phyloP scores from a whole-genome alignment of 2,888 invertebrate genomes.

The Harmothoe impar region DNA sequence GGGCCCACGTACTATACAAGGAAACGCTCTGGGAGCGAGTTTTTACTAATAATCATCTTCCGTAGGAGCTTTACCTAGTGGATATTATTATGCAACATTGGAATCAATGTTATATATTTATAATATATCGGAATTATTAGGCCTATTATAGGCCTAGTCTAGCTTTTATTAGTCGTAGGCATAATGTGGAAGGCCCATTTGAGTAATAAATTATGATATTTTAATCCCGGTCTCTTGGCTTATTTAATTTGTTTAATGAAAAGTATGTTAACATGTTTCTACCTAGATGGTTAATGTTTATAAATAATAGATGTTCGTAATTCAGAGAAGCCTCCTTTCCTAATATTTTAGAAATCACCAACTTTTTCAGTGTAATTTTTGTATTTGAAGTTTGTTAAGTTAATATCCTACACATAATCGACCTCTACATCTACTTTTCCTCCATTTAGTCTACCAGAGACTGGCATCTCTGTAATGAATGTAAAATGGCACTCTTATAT shows the following conservation, averaged over 20 bases:
- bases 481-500: too few species aligned
- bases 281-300: too few species aligned
- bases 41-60: constrained; percentile 22
- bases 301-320: too few species aligned
- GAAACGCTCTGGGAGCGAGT: constrained; percentile 9
- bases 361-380: too few species aligned
- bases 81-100: constrained; percentile 29
- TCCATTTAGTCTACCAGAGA: too few species aligned
- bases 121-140: not conserved
- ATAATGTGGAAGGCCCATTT: constrained; percentile 19
- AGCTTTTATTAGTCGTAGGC: not conserved
- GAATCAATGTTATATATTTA: constrained; percentile 23
- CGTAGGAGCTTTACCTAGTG: constrained; percentile 23
- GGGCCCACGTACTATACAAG: not conserved
- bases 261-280: too few species aligned
- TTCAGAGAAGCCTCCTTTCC: too few species aligned
- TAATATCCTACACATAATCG: too few species aligned
- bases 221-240: not conserved
- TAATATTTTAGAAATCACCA: too few species aligned
- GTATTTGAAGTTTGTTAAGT: too few species aligned
- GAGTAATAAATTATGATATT: constrained; percentile 29
- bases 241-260: not conserved
- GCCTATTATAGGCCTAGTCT: constrained; percentile 20
- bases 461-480: too few species aligned
- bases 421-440: too few species aligned